Conservation (phyloP, 2,888 invertebrate genomes). For the Leptothorax acervorum region DNA sequence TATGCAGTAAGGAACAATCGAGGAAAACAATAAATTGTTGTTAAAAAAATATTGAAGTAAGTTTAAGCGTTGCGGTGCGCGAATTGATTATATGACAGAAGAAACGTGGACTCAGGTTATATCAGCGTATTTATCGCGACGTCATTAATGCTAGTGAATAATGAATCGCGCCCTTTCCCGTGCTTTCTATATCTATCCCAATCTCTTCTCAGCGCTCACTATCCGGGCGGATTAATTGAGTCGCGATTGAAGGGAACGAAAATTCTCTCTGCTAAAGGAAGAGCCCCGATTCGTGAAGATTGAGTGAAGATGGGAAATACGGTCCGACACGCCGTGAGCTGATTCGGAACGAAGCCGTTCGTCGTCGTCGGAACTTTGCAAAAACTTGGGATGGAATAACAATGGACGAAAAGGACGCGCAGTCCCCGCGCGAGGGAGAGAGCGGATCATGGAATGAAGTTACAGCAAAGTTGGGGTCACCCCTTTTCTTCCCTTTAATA, state of each 20-base stretch:
- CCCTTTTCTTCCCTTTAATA: neutral
- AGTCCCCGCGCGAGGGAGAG: neutral
- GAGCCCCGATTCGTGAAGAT: neutral
- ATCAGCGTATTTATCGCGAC: constrained; percentile 28
- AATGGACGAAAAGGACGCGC: constrained; percentile 22
- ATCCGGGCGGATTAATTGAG: constrained; percentile 12
- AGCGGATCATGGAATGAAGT: neutral
- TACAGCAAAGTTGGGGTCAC: constrained; percentile 13
- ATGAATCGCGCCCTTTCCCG: constrained; percentile 19
- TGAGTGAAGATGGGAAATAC: neutral
- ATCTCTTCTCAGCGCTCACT: neutral
- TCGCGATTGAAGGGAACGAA: constrained; percentile 24
- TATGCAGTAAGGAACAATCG: neutral
- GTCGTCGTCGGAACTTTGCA: constrained; percentile 10
- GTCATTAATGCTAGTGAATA: constrained; percentile 35
- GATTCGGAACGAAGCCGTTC: constrained; percentile 22
- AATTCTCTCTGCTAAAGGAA: neutral
- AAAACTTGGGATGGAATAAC: constrained; percentile 45
- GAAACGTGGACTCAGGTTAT: neutral
- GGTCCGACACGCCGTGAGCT: neutral
- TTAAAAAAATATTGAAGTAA: constrained; percentile 7
- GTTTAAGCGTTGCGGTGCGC: neutral
- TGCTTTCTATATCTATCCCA: neutral
- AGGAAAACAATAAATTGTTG: neutral
- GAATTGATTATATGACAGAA: constrained; percentile 3